Evolutionary conservation across 2,797 vertebrate species (phyloP), one percentile per base, ranked within the genome.

Genomic region (Helarctos malayanus): DNA sequence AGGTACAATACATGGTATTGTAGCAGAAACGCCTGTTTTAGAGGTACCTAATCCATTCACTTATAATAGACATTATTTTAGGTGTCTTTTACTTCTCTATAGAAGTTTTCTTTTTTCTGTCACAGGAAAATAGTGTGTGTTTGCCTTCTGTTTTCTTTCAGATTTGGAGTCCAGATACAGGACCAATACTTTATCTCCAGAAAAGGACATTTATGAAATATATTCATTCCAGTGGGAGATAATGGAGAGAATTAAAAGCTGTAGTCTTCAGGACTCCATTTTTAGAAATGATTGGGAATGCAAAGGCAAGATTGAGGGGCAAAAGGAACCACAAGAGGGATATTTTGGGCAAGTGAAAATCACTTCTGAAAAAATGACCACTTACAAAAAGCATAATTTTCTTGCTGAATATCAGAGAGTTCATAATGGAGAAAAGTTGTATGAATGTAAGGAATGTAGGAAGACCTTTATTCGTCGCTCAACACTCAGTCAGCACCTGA

Each of bases 401-500:
- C 95, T 97, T 86, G 76, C 96, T n/a, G 94, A 96, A n/a, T 97
- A 96, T 93, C 96, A 96, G 75, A 93, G 86, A 76, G 54, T 98
- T 69, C 98, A 97, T 68, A 97, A 94, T 32, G 97, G 97, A 19
- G 98, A 98, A 91, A 98, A 98, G 88, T 71, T 97, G 9, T 98
- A 98, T 29, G 87, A 97, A 61, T 98, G 98, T 89, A 97, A 97
- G 47, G 98, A 98, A 83, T 98, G 98, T 21, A 98, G 97, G 25
- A 97, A 97, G 80, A 94, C 98, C 14, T 98, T 98, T 65, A 96
- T 97, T 57, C 97, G 97, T 52, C 96, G 97, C 2, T 97, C 97
- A 38, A 97, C 96, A 3, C 97, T 98, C 63, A 97, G 97, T 75
- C 98, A 97, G 7, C 98, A 98, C 87, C 82, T 95, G 69, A 96